Percentiles rank a stretch among this genome's conserved stretches.
These are phyloP conservation scores for Epinephelus malabaricus DNA, from an alignment of 2,797 vertebrate genomes.

Conservation along the genomic window DNA sequence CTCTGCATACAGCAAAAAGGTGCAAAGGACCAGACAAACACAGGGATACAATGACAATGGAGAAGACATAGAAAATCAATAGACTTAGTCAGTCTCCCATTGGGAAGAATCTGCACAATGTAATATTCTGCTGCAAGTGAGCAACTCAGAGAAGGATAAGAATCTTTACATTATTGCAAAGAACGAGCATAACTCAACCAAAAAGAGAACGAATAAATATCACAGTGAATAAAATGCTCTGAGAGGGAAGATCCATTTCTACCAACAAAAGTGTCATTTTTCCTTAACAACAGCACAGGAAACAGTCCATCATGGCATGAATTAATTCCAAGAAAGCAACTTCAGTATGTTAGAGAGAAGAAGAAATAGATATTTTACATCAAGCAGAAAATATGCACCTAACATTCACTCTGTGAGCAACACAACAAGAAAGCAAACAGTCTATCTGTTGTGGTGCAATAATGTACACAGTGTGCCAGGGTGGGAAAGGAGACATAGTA, in stretches of 20 bases:
- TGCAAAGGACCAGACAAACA: conserved; percentile 16
- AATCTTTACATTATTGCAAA: not conserved
- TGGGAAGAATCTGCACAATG: conserved; percentile 23
- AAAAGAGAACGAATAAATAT: conserved; percentile 4
- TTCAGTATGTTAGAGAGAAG: not conserved
- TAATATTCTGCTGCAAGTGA: not conserved
- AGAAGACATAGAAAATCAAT: conserved; percentile 29
- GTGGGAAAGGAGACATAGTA: conserved; percentile 22
- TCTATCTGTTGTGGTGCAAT: conserved; percentile 4
- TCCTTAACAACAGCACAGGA: conserved; percentile 6
- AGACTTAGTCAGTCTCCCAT: not conserved
- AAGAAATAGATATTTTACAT: conserved; percentile 5
- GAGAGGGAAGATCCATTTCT: conserved; percentile 27
- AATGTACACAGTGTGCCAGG: conserved; percentile 8
- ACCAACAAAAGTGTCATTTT: conserved; percentile 3
- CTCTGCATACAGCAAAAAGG: not conserved
- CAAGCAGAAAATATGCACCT: not conserved
- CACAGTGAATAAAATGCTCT: not conserved
- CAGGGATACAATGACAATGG: not conserved
- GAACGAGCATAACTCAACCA: not conserved
- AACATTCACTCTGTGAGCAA: conserved; percentile 12
- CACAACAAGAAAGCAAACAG: conserved; percentile 24
- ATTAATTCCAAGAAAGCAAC: conserved; percentile 2
- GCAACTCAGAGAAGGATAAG: conserved; percentile 2
- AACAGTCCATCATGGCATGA: conserved; percentile 19